Evolutionary conservation across 2,888 invertebrate species (phyloP), one percentile per base, ranked within the genome.

Genomic region (Bugulina stolonifera): DNA sequence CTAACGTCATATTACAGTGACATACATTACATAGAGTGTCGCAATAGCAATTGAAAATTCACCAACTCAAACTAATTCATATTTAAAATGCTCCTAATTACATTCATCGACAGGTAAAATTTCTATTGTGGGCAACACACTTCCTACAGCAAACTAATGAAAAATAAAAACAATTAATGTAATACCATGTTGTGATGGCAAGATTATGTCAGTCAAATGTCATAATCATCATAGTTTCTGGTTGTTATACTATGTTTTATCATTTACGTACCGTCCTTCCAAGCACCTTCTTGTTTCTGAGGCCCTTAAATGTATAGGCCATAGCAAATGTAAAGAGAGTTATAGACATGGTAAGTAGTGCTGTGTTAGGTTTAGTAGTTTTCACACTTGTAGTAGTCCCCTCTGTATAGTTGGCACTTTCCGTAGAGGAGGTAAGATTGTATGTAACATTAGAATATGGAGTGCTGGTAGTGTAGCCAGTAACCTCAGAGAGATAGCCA

Each of bases 211-310:
- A n/a, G n/a, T n/a, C n/a, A n/a, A n/a, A n/a, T n/a, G n/a, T n/a
- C n/a, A n/a, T n/a, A n/a, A n/a, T n/a, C n/a, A n/a, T n/a, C n/a
- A n/a, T n/a, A n/a, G n/a, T n/a, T n/a, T n/a, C n/a, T 43, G 18
- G 5, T 43, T 43, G 5, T 10, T 43, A 43, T 43, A 43, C 18
- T 43, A 43, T 43, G 18, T 43, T 43, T 43, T 43, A 43, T 43
- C 5, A 43, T 43, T 5, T 73, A 88, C 92, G 90, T 80, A 96
- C 96, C 86, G 91, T 93, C 81, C 96, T 89, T 3, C 96, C 97
- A 54, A 98, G 87, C 85, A 95, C 97, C 83, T 94, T 93, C 77
- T 94, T 94, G 85, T 96, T 96, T 74, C 96, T 89, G 85, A 97
- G 95, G 77, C 93, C 90, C 76, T 94, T 90, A 76, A 97, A 87